Base-by-base conservation (phyloP, 2,113 vertebrate species). In the Thalassarche chlororhynchos region DNA sequence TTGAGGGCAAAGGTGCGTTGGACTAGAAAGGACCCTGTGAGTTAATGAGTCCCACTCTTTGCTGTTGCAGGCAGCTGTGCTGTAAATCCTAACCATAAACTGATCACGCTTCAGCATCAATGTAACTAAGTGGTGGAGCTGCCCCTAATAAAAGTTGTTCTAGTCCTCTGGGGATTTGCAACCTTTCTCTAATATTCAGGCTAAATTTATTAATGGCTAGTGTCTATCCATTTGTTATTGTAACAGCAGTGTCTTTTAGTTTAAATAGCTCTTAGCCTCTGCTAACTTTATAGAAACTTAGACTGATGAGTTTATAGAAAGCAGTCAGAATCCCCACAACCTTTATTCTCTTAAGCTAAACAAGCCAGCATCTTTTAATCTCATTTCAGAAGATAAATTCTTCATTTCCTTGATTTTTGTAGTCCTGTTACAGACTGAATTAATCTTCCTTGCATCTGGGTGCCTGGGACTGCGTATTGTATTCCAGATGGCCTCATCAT, bases 401-500 rank as follows among this genome's bases (percentile, higher is more conserved):
- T 95, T 94, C 19, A 57, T 94, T 91, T 94, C 70, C 78, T 90
- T 93, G 77, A 96, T 96, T 93, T 91, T 94, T 93, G 34, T 79
- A 65, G 87, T 65, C 66, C 54, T 76, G 21, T 91, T 95, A 61
- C 66, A 80, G 49, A 80, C 52, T 40, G 77, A 91, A 93, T 93
- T 89, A 91, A 95, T 97, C 87, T 90, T 94, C 44, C 57, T 68
- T 79, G 66, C 81, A 91, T 95, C 95, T 89, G 84, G 83, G 42
- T 90, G 55, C 79, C 52, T 0, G 1, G 77, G 70, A 79, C 57
- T 84, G 81, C 81, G 76, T 87, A 91, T 79, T 97, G 94, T 95
- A 60, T 94, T 93, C 97, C 95, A 97, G 93, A 95, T 96, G 90
- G 92, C 74, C 74, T 96, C 91, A 90, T 95, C 84, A 83, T 87